A percentile compares a stretch with the other conserved stretches of the same genome.
Conservation (phyloP, 2,797 vertebrate genomes). For the Aulostomus chinensis region DNA sequence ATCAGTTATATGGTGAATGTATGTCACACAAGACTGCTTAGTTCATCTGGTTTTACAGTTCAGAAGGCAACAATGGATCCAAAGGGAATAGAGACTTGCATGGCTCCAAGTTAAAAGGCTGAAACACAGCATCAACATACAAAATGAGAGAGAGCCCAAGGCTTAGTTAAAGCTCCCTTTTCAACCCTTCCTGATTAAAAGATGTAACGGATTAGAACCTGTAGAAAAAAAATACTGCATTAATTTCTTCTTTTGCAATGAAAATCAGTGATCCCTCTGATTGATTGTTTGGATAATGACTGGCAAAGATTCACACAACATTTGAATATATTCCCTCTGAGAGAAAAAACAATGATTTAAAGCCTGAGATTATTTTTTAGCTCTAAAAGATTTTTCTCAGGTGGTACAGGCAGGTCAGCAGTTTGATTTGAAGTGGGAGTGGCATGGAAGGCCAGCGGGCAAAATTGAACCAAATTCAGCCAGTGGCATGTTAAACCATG, state of each 20-base stretch:
- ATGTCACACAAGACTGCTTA: slow-evolving; percentile 60
- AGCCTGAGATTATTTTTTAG: slow-evolving; percentile 30
- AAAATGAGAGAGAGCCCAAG: slow-evolving; percentile 1
- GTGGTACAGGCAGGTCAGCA: slow-evolving; percentile 56
- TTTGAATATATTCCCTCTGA: slow-evolving; percentile 12
- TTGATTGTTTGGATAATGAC: slow-evolving; percentile 32
- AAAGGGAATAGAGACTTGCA: slow-evolving; percentile 49
- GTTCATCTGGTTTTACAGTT: slow-evolving; percentile 71
- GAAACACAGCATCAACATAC: slow-evolving; percentile 50
- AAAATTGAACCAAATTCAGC: slow-evolving; percentile 75
- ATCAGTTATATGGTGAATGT: slow-evolving; percentile 49
- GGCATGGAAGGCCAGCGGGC: slow-evolving; percentile 66
- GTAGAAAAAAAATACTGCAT: slow-evolving; percentile 8
- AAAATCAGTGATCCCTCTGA: slow-evolving; percentile 23
- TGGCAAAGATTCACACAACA: not conserved
- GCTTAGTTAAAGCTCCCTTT: slow-evolving; percentile 19
- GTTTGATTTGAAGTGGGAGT: slow-evolving; percentile 67
- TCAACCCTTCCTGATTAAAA: slow-evolving; percentile 26
- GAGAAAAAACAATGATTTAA: slow-evolving; percentile 18
- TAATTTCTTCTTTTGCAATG: slow-evolving; percentile 22
- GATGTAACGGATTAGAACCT: slow-evolving; percentile 23
- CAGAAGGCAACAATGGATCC: slow-evolving; percentile 59
- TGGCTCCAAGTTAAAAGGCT: slow-evolving; percentile 45
- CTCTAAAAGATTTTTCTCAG: slow-evolving; percentile 46
- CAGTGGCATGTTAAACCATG: slow-evolving; percentile 79